Conservation (phyloP, 1,140 invertebrate species). For the Drosophila lacteicornis region DNA sequence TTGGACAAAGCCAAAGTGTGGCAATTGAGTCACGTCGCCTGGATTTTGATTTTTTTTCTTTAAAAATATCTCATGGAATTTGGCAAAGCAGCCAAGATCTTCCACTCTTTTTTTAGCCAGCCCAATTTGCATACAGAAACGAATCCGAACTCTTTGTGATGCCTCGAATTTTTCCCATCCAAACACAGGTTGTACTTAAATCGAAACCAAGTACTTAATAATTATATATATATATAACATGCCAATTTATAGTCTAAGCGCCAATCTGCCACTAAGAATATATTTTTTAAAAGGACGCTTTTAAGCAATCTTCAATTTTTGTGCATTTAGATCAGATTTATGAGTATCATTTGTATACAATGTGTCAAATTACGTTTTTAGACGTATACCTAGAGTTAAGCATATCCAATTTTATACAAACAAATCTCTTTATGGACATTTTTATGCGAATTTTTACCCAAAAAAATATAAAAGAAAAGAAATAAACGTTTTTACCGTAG, state of each 20-base stretch:
- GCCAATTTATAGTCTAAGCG: slow-evolving; percentile 45
- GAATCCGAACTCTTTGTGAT: slow-evolving; percentile 34
- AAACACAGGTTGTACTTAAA: slow-evolving; percentile 64
- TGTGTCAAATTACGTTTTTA: slow-evolving; percentile 59
- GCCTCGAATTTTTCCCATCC: slow-evolving; percentile 29
- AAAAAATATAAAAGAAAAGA: slow-evolving; percentile 1
- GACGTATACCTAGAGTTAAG: slow-evolving; percentile 39
- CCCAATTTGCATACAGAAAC: slow-evolving; percentile 44
- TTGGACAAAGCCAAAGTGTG: slow-evolving; percentile 56
- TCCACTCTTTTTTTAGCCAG: slow-evolving; percentile 11
- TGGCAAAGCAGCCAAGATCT: slow-evolving; percentile 3
- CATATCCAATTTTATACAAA: slow-evolving; percentile 22
- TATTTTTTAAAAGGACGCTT: slow-evolving; percentile 6
- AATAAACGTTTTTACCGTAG: slow-evolving; percentile 3
- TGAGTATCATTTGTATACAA: slow-evolving; percentile 25
- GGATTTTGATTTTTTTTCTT: slow-evolving; percentile 1
- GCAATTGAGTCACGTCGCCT: slow-evolving; percentile 60
- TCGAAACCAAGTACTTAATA: slow-evolving; percentile 64
- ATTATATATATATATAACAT: slow-evolving; percentile 17
- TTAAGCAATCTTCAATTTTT: slow-evolving; percentile 35
- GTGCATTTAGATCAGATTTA: slow-evolving; percentile 39
- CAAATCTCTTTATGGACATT: slow-evolving; percentile 38
- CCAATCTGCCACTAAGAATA: slow-evolving; percentile 51
- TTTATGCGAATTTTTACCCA: slow-evolving; percentile 45
- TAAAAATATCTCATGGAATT: slow-evolving; percentile 14